These are phyloP conservation scores for Adelges cooleyi DNA, from an alignment of 1,140 invertebrate species.

Conservation along the genomic window DNA sequence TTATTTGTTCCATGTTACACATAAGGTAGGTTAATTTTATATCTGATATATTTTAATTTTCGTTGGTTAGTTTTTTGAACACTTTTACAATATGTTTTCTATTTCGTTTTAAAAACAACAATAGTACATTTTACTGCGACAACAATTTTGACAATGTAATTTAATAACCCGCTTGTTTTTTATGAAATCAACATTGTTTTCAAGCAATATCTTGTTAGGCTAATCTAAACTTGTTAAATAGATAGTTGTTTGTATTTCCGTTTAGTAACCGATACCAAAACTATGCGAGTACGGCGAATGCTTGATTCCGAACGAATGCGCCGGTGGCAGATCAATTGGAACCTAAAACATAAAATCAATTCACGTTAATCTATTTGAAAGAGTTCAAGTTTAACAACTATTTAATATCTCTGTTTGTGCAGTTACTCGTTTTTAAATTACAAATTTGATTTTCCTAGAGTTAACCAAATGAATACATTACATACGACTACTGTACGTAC, in stretches of 20 bases:
- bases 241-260: neutral
- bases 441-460: no score
- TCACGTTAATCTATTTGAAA: no score
- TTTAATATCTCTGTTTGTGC: no score
- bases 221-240: conserved; percentile 8
- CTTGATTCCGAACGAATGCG: conserved; percentile 35
- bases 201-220: conserved; percentile 24
- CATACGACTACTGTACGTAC: no score
- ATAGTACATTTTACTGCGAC: no score
- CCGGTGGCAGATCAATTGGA: conserved; percentile 33
- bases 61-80: conserved; percentile 1
- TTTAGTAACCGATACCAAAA: conserved; percentile 20
- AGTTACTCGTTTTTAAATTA: no score
- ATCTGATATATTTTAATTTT: neutral
- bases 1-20: conserved; percentile 15
- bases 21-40: neutral
- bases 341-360: conserved; percentile 33
- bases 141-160: no score
- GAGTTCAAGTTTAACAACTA: no score
- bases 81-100: neutral
- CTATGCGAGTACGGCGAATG: conserved; percentile 32
- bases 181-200: neutral
- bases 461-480: no score
- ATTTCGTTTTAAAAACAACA: neutral
- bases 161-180: no score